Percentiles rank a stretch among this genome's conserved stretches.
Evolutionary conservation across 2,888 invertebrate genomes (phyloP).

Genomic region (Leuctra nigra): DNA sequence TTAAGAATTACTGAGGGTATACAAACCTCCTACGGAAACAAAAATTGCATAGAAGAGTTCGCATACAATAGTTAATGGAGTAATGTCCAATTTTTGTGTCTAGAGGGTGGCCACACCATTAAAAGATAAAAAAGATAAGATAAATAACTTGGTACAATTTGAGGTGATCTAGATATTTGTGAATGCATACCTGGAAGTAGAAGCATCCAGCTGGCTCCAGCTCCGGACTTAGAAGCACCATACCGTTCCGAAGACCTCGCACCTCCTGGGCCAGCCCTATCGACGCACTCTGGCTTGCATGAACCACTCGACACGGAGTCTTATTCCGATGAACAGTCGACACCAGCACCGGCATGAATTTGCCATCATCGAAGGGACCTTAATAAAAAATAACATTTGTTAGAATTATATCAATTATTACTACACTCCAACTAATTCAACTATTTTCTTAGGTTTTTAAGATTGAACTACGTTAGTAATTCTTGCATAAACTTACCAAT

Average conservation of each 20-base stretch:
- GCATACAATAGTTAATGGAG: no score
- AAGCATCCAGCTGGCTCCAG: constrained; percentile 45
- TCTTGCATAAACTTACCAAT: constrained; percentile 47
- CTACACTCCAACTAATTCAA: neutral
- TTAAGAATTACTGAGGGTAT: no score
- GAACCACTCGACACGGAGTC: constrained; percentile 79
- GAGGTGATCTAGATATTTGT: no score
- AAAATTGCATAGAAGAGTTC: no score
- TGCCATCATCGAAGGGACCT: constrained; percentile 71
- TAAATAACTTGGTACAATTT: no score
- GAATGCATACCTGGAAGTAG: constrained; percentile 52
- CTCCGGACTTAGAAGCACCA: constrained; percentile 64
- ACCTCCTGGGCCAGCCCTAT: constrained; percentile 55
- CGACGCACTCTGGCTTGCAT: constrained; percentile 87
- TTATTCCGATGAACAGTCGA: constrained; percentile 88
- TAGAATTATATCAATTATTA: no score
- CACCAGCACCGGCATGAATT: constrained; percentile 69
- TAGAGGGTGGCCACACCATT: no score
- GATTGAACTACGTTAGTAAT: neutral
- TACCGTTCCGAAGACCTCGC: constrained; percentile 67
- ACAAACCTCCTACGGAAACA: no score
- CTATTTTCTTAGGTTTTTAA: neutral
- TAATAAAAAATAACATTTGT: constrained; percentile 16
- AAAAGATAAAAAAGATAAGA: no score
- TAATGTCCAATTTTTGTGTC: no score